Base-by-base conservation (phyloP, 2,797 vertebrate species). In the Micrastur ruficollis region DNA sequence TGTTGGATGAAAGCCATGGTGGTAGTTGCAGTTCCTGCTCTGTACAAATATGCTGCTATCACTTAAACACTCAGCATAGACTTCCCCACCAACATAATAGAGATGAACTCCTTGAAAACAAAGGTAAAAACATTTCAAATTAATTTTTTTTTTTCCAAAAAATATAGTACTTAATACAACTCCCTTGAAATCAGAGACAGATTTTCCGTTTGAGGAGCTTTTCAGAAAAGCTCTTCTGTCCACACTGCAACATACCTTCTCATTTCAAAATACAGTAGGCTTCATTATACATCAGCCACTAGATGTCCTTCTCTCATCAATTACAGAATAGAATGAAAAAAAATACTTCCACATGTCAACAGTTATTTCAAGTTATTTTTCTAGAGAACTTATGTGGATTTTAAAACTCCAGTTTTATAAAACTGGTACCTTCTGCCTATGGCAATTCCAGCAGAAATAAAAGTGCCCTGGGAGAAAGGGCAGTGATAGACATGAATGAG, bases 11-110 rank as follows among this genome's bases (percentile, higher is more conserved):
- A 99, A 99, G 92, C 99, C 98, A 1, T 99, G 99, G 93, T 99
- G 99, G 86, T 99, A 99, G 97, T 99, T 99, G 98, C 99, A 99
- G 98, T 99, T 99, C 82, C 99, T 98, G 96, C 99, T 99, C 98
- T 99, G 99, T 90, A 99, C 99, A 92, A 99, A 99, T 97, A 99
- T 99, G 97, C 99, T 99, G 98, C 99, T 99, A 68, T 99, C 99
- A 72, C 99, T 99, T 89, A 99, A 98, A 96, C 99, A 99, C 95
- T 99, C 99, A 0, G 99, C 99, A 85, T 99, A 99, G 36, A 99
- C 99, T 96, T 99, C 99, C 47, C 99, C 99, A 42, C 99, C 99
- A 91, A 99, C 99, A 50, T 99, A 99, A 96, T 99, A 99, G 72
- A 99, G 98, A 92, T 99, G 99, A 65, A 99, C 99, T 87, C 99